Conservation (phyloP, 2,888 invertebrate genomes). For the Philaethria dido region DNA sequence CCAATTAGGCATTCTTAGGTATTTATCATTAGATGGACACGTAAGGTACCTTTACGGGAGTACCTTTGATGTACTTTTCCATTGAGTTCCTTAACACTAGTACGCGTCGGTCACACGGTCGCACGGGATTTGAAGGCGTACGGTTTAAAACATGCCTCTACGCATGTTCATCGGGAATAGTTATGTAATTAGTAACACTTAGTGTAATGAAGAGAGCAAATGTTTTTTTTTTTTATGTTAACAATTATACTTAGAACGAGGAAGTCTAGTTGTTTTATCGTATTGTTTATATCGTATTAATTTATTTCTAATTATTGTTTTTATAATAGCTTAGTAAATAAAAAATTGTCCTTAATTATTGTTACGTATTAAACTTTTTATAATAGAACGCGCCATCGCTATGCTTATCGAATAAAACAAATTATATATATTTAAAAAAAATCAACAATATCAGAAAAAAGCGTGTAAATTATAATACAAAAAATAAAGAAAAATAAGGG, state of each 20-base stretch:
- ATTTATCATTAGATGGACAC: constrained; percentile 55
- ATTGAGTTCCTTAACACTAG: constrained; percentile 42
- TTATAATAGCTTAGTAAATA: no score
- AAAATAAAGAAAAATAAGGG: no score
- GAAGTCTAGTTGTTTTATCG: constrained; percentile 2
- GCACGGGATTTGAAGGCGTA: constrained; percentile 36
- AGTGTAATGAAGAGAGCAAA: constrained; percentile 8
- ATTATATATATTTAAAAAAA: no score
- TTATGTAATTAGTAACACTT: constrained; percentile 31
- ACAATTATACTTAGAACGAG: background rate
- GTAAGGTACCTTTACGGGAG: constrained; percentile 46
- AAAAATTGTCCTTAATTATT: no score
- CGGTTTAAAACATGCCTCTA: constrained; percentile 29
- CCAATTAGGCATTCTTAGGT: constrained; percentile 78
- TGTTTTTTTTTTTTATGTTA: constrained; percentile 8
- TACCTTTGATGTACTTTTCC: constrained; percentile 51
- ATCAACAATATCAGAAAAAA: no score
- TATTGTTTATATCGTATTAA: background rate
- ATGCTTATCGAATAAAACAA: no score
- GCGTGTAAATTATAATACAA: no score
- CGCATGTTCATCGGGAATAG: constrained; percentile 8
- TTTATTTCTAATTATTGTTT: background rate
- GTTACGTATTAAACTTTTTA: no score
- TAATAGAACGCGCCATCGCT: background rate
- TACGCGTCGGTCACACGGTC: constrained; percentile 42